These are phyloP conservation scores for Thamnophis sirtalis DNA, from an alignment of 2,113 vertebrate genomes.

Conservation along the genomic window DNA sequence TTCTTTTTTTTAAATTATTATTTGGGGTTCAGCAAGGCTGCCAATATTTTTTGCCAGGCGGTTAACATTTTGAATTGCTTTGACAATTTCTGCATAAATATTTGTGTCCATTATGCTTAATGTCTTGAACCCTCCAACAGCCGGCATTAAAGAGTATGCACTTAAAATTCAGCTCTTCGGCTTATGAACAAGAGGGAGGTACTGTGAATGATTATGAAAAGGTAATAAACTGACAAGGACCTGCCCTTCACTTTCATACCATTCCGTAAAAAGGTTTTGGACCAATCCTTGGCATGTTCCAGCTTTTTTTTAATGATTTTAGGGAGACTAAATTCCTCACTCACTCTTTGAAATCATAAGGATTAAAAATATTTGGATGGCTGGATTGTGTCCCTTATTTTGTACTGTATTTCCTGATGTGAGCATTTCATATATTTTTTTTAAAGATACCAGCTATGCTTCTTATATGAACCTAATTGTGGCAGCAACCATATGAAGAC, in stretches of 20 bases:
- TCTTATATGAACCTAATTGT: not conserved
- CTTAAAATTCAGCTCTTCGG: not conserved
- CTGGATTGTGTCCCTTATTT: not conserved
- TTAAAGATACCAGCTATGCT: not conserved
- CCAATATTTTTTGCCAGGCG: slow-evolving; percentile 24
- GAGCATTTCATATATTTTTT: not conserved
- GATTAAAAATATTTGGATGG: not conserved
- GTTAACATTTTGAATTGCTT: slow-evolving; percentile 30
- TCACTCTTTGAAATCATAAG: not conserved
- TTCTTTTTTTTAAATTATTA: not conserved
- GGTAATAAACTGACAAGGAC: not conserved
- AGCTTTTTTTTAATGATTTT: not conserved
- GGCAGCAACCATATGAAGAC: not conserved
- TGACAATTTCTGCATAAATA: slow-evolving; percentile 22
- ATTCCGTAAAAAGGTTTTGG: not conserved
- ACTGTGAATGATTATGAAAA: not conserved
- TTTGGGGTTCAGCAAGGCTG: slow-evolving; percentile 19
- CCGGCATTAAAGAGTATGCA: not conserved
- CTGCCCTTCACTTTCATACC: not conserved
- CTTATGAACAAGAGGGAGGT: slow-evolving; percentile 15
- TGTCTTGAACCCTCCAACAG: not conserved
- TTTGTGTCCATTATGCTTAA: slow-evolving; percentile 16
- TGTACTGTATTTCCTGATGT: not conserved
- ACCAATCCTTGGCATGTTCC: not conserved
- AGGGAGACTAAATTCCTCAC: not conserved